These are phyloP conservation scores for Aplysina aerophoba DNA, from an alignment of 37 sponge, comb jelly and placozoan species.

Conservation along the genomic window DNA sequence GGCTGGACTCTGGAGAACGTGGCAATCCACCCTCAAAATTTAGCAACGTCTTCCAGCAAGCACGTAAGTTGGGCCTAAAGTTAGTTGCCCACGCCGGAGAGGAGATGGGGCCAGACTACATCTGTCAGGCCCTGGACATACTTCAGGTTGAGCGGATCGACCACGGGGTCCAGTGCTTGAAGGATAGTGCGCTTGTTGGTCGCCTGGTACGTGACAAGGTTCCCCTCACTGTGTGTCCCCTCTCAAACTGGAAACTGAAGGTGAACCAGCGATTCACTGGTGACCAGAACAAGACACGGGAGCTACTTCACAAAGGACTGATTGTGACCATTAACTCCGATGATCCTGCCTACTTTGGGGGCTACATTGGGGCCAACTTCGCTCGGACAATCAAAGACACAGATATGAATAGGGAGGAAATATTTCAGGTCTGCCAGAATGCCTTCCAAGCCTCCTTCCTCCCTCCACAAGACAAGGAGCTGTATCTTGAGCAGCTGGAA, in stretches of 20 bases:
- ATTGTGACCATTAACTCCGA: constrained; percentile 76
- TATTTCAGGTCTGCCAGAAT: constrained; percentile 64
- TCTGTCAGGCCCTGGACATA: constrained; percentile 47
- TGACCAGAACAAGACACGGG: constrained; percentile 39
- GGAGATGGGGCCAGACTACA: constrained; percentile 61
- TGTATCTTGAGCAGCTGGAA: constrained; percentile 45
- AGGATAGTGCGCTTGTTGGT: constrained; percentile 32
- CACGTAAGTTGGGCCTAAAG: constrained; percentile 57
- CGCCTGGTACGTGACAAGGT: constrained; percentile 41
- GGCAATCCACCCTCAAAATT: constrained; percentile 77
- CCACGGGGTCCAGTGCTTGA: constrained; percentile 74
- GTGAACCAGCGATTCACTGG: constrained; percentile 45
- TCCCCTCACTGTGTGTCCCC: constrained; percentile 75
- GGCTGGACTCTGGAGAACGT: constrained; percentile 67
- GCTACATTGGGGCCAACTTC: constrained; percentile 78
- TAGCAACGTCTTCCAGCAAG: constrained; percentile 49
- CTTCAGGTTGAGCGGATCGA: constrained; percentile 53
- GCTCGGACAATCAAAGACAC: constrained; percentile 18
- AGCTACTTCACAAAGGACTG: constrained; percentile 60
- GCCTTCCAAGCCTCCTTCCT: constrained; percentile 71
- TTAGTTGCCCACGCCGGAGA: constrained; percentile 77
- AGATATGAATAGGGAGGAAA: constrained; percentile 47
- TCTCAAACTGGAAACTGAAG: constrained; percentile 67
- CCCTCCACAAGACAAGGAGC: constrained; percentile 43
- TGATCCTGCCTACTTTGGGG: constrained; percentile 86